These are phyloP conservation scores for Anthopleura sola DNA, from an alignment of 64 coral and sea anemone genomes.

Conservation along the genomic window DNA sequence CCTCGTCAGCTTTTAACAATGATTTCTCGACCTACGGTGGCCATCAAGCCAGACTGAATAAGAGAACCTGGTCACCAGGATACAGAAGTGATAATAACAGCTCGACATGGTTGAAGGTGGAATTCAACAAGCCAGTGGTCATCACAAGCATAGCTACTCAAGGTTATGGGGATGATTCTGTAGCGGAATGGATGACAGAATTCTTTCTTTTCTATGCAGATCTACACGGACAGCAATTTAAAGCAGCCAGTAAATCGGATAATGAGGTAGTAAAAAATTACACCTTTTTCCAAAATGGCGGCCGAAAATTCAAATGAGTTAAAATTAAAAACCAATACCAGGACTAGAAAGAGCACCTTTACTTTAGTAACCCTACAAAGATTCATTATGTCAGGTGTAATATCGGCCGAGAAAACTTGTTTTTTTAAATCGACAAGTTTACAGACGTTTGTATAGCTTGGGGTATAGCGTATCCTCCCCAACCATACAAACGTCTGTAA, in stretches of 20 bases:
- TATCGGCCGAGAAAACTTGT: too few species aligned
- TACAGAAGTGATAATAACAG: neutral
- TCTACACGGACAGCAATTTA: neutral
- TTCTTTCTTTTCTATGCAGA: slow-evolving; percentile 21
- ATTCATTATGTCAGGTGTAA: too few species aligned
- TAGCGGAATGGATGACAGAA: slow-evolving; percentile 19
- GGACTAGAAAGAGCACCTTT: too few species aligned
- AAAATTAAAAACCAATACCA: too few species aligned
- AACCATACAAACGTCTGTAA: too few species aligned
- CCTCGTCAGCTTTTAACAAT: slow-evolving; percentile 15
- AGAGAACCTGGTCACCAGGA: slow-evolving; percentile 29
- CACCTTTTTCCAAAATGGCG: too few species aligned
- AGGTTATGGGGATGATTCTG: slow-evolving; percentile 32
- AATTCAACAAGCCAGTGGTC: slow-evolving; percentile 6
- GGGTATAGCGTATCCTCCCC: too few species aligned
- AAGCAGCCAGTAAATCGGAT: neutral
- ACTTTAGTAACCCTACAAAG: too few species aligned
- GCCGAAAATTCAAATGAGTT: too few species aligned
- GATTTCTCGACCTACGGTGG: slow-evolving; percentile 25
- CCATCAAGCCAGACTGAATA: slow-evolving; percentile 28
- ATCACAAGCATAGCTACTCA: slow-evolving; percentile 50
- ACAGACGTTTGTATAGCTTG: too few species aligned
- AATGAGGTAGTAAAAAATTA: too few species aligned
- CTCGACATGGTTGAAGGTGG: slow-evolving; percentile 23
- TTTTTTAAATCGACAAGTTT: too few species aligned